Conservation (phyloP, 2,797 vertebrate genomes). For the Oceanodroma leucorhoa region DNA sequence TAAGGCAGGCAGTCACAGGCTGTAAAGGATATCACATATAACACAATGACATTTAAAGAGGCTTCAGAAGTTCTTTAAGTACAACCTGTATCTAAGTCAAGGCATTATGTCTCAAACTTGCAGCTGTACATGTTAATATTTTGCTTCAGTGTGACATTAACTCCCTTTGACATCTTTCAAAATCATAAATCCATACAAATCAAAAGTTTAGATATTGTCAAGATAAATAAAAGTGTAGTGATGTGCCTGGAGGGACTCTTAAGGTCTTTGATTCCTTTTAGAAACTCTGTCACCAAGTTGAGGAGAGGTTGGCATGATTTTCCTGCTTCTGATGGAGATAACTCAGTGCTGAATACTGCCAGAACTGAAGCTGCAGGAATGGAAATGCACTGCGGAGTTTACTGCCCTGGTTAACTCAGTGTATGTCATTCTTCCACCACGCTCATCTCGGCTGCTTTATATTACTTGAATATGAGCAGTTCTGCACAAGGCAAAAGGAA, state of each 20-base stretch:
- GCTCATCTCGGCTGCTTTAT: neutral
- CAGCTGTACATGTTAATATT: neutral
- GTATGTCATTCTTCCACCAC: neutral
- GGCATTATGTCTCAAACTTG: conserved; percentile 18
- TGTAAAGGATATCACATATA: conserved; percentile 24
- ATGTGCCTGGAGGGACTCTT: neutral
- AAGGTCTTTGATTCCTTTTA: conserved; percentile 20
- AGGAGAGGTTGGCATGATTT: neutral
- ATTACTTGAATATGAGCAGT: neutral
- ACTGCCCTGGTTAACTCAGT: neutral
- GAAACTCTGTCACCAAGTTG: neutral
- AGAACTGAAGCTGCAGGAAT: neutral
- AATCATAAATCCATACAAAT: conserved; percentile 56
- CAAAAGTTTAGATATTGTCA: conserved; percentile 55
- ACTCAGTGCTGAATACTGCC: neutral
- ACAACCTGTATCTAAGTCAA: conserved; percentile 34
- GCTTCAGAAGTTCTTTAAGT: conserved; percentile 52
- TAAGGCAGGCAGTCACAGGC: conserved; percentile 47
- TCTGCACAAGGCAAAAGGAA: neutral
- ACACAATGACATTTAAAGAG: conserved; percentile 46
- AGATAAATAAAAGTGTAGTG: conserved; percentile 25
- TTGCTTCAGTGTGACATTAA: conserved; percentile 38
- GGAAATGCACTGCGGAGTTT: neutral
- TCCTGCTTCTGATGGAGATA: neutral
- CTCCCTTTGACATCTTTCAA: conserved; percentile 39